Percentiles rank a stretch among this genome's conserved stretches.
Evolutionary conservation across 2,113 vertebrate species (phyloP).

Genomic region (Sarotherodon lohbergeri): DNA sequence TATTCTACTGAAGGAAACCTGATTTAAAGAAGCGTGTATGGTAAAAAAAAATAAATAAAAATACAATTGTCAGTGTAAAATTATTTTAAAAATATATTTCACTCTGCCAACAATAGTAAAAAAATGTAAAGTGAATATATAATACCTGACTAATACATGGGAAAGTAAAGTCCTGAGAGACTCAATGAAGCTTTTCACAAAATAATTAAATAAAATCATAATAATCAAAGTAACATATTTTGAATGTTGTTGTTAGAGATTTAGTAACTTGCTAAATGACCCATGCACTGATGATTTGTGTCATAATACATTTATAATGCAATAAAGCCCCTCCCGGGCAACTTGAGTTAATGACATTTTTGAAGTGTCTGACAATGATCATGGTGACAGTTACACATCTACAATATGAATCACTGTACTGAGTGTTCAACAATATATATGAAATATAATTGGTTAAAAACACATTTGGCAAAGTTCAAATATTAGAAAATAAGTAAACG

Average conservation of each 20-base stretch:
- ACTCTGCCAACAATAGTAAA: not conserved
- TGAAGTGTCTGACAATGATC: not conserved
- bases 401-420: not conserved
- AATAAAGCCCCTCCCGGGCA: fast-evolving
- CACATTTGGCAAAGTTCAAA: not conserved
- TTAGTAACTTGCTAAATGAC: not conserved
- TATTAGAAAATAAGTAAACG: not conserved
- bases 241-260: not conserved
- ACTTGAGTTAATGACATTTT: not conserved
- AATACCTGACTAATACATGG: not conserved
- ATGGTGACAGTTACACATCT: not conserved
- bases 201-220: not conserved
- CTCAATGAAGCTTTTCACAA: not conserved
- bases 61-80: not conserved
- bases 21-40: not conserved
- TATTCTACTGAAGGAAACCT: not conserved
- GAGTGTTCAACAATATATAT: not conserved
- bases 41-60: not conserved
- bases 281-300: not conserved
- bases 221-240: not conserved
- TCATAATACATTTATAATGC: not conserved
- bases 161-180: not conserved
- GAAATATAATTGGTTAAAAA: not conserved
- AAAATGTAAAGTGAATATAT: not conserved
- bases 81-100: not conserved